Base-by-base conservation (phyloP, 2,113 vertebrate genomes). In the Cheilinus undulatus region DNA sequence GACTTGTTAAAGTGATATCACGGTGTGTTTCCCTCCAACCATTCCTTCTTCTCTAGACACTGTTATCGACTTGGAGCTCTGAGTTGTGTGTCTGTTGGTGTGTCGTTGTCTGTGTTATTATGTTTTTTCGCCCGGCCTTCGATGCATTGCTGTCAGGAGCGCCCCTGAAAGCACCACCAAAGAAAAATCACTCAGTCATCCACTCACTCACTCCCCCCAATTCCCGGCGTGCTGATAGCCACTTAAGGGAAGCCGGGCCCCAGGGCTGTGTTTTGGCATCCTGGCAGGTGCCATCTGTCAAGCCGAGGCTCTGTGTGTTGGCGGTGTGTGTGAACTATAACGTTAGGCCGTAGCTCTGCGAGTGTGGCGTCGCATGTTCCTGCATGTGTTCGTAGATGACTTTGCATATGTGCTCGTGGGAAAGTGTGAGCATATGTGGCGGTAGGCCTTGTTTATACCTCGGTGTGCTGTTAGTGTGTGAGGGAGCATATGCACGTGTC, bases 231-330 rank as follows among this genome's bases (percentile, higher is more conserved):
- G 81, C 81, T 80, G 69, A 86, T 76, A 76, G 77, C 80, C 88
- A 88, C 86, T 89, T 89, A 86, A 87, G 71, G 72, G 57, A 81
- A 90, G 64, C 73, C 73, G 30, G 76, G 73, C 69, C 82, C 62
- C 69, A 23, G 80, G 88, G 85, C 75, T 80, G 60, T 80, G 78
- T 85, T 84, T 80, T 76, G 81, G 86, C 78, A 69, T 60, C 27
- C 61, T 80, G 83, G 87, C 88, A 86, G 85, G 76, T 79, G 81
- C 86, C 87, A 89, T 91, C 88, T 91, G 86, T 90, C 89, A 88
- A 79, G 73, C 61, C 56, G 43, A 10, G 61, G 19, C 56, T 50
- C 9, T 23, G 51, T 58, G 70, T 70, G 75, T 67, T 38, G 73
- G 48, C 50, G 8, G 63, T 43, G 61, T 52, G 58, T 51, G 71